Conservation (phyloP, 2,888 invertebrate genomes). For the Furcula furcula region DNA sequence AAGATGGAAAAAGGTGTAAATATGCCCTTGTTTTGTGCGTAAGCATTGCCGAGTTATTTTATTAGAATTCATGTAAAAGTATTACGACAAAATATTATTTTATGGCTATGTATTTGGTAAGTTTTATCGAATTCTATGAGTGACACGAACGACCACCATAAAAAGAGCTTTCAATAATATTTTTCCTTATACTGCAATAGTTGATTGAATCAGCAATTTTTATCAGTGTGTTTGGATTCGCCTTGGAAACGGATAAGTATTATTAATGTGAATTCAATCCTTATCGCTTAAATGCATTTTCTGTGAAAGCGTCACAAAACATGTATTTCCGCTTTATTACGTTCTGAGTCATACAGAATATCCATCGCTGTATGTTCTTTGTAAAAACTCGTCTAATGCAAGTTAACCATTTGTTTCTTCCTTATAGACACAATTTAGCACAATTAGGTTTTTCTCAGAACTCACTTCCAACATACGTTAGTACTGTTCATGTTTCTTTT, state of each 20-base stretch:
- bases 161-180: not conserved
- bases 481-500: too few relatives aligned
- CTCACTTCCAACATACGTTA: too few relatives aligned
- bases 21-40: too few relatives aligned
- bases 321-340: slow-evolving; percentile 1
- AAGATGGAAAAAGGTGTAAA: too few relatives aligned
- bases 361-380: not conserved
- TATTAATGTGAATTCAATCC: not conserved
- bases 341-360: not conserved
- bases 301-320: slow-evolving; percentile 2
- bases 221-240: not conserved
- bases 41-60: too few relatives aligned
- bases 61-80: not conserved
- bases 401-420: too few relatives aligned
- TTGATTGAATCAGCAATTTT: not conserved
- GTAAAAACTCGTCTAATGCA: not conserved
- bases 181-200: not conserved
- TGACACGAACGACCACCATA: not conserved
- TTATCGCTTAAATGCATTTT: slow-evolving; percentile 3
- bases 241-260: not conserved
- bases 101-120: not conserved
- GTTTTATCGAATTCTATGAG: slow-evolving; percentile 1
- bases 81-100: not conserved
- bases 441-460: too few relatives aligned
- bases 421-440: too few relatives aligned